Evolutionary conservation across 1,140 invertebrate species (phyloP).

Genomic region (Spodoptera litura): DNA sequence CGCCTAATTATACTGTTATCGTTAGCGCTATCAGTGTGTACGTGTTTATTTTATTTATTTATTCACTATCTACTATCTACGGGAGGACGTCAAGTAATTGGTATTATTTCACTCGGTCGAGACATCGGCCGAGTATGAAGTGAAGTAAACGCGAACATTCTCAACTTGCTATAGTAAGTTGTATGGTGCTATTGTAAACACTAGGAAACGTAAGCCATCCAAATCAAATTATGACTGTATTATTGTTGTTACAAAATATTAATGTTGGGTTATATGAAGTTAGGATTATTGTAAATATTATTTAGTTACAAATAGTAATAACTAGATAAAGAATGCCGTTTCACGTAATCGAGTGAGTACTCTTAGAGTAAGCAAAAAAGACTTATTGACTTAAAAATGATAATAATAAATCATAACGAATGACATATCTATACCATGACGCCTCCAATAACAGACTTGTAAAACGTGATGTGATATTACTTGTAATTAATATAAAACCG

Average conservation of each 20-base stretch:
- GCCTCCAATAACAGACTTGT: slow-evolving; percentile 1
- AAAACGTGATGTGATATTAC: slow-evolving; percentile 48
- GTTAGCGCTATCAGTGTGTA: slow-evolving; percentile 35
- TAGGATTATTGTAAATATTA: slow-evolving; percentile 34
- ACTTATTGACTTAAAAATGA: slow-evolving; percentile 7
- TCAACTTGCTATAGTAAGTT: background rate
- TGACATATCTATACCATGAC: slow-evolving; percentile 6
- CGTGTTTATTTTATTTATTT: slow-evolving; percentile 45
- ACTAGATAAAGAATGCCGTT: slow-evolving; percentile 14
- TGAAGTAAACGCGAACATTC: slow-evolving; percentile 9
- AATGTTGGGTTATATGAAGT: slow-evolving; percentile 5
- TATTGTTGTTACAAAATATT: background rate
- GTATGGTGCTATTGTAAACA: slow-evolving; percentile 6
- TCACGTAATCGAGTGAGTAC: background rate
- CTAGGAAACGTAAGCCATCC: background rate
- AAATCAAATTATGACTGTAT: background rate
- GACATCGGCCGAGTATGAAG: slow-evolving; percentile 5
- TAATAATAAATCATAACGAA: background rate
- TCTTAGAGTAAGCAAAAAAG: slow-evolving; percentile 4
- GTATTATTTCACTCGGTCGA: slow-evolving; percentile 36
- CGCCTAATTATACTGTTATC: slow-evolving; percentile 47
- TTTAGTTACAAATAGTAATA: slow-evolving; percentile 28
- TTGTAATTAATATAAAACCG: slow-evolving; percentile 40
- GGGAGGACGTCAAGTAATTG: slow-evolving; percentile 42
- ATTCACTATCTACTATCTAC: slow-evolving; percentile 43